Conservation (phyloP, 2,797 vertebrate genomes). For the Molossus molossus region DNA sequence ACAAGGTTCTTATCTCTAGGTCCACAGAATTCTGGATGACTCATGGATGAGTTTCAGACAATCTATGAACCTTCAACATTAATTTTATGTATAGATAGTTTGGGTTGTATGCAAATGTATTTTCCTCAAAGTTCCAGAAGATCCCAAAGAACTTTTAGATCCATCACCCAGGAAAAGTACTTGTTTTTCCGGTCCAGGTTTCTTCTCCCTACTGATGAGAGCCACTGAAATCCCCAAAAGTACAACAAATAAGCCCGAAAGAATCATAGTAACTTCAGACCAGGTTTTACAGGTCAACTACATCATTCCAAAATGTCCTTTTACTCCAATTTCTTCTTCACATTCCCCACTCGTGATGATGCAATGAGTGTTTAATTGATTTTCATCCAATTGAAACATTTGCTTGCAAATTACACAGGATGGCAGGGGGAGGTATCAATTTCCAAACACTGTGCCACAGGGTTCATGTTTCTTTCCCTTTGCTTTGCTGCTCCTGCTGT, state of each 20-base stretch:
- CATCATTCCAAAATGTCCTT: constrained; percentile 33
- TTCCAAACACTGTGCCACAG: constrained; percentile 47
- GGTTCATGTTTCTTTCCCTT: constrained; percentile 11
- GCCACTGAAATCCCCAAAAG: background rate
- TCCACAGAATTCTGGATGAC: background rate
- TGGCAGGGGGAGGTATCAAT: constrained; percentile 18
- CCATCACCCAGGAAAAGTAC: background rate
- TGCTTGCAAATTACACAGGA: constrained; percentile 65
- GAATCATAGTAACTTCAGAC: constrained; percentile 19
- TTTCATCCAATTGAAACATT: constrained; percentile 71
- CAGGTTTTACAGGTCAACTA: constrained; percentile 22
- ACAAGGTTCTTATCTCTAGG: background rate
- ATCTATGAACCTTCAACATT: background rate
- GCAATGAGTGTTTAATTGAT: constrained; percentile 48
- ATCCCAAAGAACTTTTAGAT: background rate
- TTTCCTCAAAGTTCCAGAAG: background rate
- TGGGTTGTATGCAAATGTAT: background rate
- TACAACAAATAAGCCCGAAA: background rate
- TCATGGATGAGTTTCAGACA: background rate
- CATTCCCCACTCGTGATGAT: constrained; percentile 24
- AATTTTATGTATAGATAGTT: background rate
- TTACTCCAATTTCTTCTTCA: constrained; percentile 61
- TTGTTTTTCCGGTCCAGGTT: background rate
- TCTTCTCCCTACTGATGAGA: background rate
- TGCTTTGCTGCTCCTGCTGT: constrained; percentile 38